Evolutionary conservation across 2,888 invertebrate species (phyloP).

Genomic region (Scrobipalpa costella): DNA sequence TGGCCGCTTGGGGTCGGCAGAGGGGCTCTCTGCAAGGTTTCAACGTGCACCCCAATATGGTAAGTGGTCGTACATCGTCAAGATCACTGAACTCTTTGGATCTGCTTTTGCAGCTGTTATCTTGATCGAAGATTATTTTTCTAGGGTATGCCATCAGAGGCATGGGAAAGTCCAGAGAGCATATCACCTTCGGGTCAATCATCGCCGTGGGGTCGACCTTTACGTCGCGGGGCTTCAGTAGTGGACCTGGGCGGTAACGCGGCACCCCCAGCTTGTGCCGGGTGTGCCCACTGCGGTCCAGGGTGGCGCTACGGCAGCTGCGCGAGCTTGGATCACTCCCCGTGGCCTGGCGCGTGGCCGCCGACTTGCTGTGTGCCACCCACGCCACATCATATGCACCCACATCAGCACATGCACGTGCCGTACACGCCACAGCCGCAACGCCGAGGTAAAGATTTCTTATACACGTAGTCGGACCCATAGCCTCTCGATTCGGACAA

Average conservation of each 20-base stretch:
- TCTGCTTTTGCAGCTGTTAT: too few relatives aligned
- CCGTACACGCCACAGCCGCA: slow-evolving; percentile 70
- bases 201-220: slow-evolving; percentile 61
- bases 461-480: too few relatives aligned
- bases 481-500: too few relatives aligned
- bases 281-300: slow-evolving; percentile 49
- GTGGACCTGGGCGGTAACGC: slow-evolving; percentile 59
- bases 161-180: slow-evolving; percentile 60
- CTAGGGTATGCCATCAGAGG: slow-evolving; percentile 46
- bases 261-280: slow-evolving; percentile 43
- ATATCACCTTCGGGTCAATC: slow-evolving; percentile 41
- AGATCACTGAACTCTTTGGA: too few relatives aligned
- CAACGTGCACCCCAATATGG: slow-evolving; percentile 60
- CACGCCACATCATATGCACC: slow-evolving; percentile 37
- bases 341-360: slow-evolving; percentile 43
- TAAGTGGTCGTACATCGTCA: slow-evolving; percentile 32
- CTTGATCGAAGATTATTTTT: background rate
- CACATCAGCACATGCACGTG: slow-evolving; percentile 51
- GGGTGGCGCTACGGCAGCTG: slow-evolving; percentile 74
- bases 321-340: slow-evolving; percentile 58
- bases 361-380: slow-evolving; percentile 47
- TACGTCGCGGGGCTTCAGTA: slow-evolving; percentile 70
- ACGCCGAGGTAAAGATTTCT: slow-evolving; percentile 55
- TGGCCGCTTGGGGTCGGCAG: slow-evolving; percentile 60
- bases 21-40: slow-evolving; percentile 61